These are phyloP conservation scores for Molorchus minor DNA, from an alignment of 2,888 invertebrate species.

Conservation along the genomic window DNA sequence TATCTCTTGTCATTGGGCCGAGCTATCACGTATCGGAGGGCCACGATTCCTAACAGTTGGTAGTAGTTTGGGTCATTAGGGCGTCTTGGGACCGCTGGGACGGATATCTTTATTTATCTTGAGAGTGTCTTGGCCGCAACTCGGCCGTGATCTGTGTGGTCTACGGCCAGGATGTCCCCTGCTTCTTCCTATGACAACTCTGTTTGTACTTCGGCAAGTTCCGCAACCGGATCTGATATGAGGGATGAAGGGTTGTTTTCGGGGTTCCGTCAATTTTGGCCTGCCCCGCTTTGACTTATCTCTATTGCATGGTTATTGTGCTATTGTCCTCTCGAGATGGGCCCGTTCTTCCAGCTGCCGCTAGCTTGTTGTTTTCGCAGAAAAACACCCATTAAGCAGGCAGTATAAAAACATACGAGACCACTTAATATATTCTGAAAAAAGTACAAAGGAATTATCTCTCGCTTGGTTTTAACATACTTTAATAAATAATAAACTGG, in stretches of 20 bases:
- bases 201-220: conserved; percentile 60
- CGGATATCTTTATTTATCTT: conserved; percentile 64
- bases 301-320: conserved; percentile 49
- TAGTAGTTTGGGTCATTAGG: conserved; percentile 62
- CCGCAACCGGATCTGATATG: conserved; percentile 59
- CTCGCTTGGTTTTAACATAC: too few species aligned
- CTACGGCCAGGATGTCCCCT: conserved; percentile 48
- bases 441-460: too few species aligned
- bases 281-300: conserved; percentile 53
- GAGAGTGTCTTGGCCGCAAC: conserved; percentile 59
- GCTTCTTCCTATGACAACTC: conserved; percentile 56
- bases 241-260: conserved; percentile 60
- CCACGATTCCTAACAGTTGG: conserved; percentile 54
- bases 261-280: conserved; percentile 55
- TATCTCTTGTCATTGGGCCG: conserved; percentile 44
- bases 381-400: too few species aligned
- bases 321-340: conserved; percentile 35
- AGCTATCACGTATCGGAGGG: conserved; percentile 54
- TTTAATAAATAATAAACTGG: too few species aligned
- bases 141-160: conserved; percentile 59
- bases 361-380: conserved; percentile 1
- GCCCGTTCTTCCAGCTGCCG: background rate
- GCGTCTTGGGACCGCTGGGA: conserved; percentile 57
- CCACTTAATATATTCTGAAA: too few species aligned
- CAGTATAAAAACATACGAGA: too few species aligned